A percentile compares a stretch with the other conserved stretches of the same genome.
These are phyloP conservation scores for Arvicanthis niloticus DNA, from an alignment of 2,113 vertebrate genomes.

Conservation along the genomic window DNA sequence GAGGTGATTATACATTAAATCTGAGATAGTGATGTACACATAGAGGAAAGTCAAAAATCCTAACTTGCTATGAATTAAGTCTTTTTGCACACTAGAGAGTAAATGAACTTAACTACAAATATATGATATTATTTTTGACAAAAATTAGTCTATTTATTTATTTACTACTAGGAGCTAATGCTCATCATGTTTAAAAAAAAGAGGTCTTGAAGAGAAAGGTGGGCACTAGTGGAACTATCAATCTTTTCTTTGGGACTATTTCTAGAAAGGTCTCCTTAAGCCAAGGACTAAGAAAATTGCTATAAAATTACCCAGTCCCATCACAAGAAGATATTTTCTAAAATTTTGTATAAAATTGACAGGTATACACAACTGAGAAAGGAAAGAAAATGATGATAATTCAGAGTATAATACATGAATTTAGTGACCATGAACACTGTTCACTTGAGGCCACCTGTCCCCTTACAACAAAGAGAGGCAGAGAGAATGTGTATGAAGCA, in stretches of 20 bases:
- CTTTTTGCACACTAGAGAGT: neutral
- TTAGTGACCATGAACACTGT: neutral
- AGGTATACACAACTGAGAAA: neutral
- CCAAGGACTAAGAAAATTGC: neutral
- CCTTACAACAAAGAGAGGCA: neutral
- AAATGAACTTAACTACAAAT: slow-evolving; percentile 41
- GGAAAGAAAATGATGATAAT: neutral
- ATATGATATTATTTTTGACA: neutral
- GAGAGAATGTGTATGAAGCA: neutral
- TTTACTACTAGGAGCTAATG: neutral
- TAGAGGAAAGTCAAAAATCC: neutral
- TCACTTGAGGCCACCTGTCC: neutral
- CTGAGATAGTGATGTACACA: neutral
- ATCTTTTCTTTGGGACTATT: neutral
- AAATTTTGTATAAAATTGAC: neutral
- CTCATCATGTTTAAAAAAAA: neutral
- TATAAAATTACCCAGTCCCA: neutral
- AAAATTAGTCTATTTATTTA: neutral
- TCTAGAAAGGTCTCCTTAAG: neutral
- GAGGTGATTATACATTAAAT: slow-evolving; percentile 17
- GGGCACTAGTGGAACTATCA: neutral
- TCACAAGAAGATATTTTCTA: neutral
- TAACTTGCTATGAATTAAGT: slow-evolving; percentile 49
- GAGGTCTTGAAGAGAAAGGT: neutral
- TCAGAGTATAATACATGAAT: neutral